Evolutionary conservation across 2,797 vertebrate genomes (phyloP).

Genomic region (Gymnoscopelus microlampas): DNA sequence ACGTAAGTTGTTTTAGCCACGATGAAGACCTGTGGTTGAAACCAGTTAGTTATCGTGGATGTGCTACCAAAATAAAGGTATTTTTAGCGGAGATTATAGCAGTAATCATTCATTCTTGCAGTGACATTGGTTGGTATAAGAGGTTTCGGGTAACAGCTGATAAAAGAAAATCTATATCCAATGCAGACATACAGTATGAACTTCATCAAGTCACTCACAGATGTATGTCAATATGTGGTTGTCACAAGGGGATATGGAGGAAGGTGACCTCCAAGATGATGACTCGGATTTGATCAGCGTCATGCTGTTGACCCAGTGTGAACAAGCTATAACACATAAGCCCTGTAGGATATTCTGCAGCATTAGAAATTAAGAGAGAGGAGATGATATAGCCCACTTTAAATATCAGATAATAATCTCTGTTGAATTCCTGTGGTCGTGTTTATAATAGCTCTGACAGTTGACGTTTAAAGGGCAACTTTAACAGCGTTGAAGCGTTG

Average conservation of each 20-base stretch:
- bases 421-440: neutral
- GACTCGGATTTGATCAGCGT: constrained; percentile 25
- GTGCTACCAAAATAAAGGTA: no score
- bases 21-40: no score
- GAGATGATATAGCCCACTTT: neutral
- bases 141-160: no score
- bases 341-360: neutral
- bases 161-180: constrained; percentile 7
- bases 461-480: neutral
- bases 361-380: neutral
- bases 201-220: constrained; percentile 13
- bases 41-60: no score
- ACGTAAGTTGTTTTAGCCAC: no score
- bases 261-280: constrained; percentile 13
- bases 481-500: no score
- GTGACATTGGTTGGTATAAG: no score
- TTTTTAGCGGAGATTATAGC: no score
- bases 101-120: no score
- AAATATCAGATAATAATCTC: neutral
- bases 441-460: neutral
- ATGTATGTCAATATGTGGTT: neutral
- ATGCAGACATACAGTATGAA: neutral
- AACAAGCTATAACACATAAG: neutral
- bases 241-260: neutral
- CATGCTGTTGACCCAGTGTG: neutral